Evolutionary conservation across 1,140 invertebrate genomes (phyloP).

Genomic region (Hyposmocoma kahamanoa): DNA sequence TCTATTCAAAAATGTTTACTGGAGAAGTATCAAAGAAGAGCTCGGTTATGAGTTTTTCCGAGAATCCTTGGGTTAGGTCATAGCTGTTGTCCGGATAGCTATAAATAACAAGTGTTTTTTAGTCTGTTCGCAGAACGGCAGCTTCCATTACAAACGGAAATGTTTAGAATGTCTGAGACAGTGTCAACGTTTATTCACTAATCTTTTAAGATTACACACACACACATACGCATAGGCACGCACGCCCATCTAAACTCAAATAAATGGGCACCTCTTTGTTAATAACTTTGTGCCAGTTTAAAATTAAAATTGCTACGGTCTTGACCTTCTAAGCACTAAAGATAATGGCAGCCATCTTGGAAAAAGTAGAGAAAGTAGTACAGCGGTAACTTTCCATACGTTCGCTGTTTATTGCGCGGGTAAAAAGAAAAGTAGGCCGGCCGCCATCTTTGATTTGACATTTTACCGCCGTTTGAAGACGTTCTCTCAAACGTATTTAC

Average conservation of each 20-base stretch:
- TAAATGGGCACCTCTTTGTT: neutral
- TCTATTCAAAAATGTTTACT: too few relatives aligned
- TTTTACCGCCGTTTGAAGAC: slow-evolving; percentile 28
- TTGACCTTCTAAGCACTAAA: slow-evolving; percentile 56
- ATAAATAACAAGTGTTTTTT: neutral
- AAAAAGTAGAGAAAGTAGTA: slow-evolving; percentile 74
- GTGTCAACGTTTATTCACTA: too few relatives aligned
- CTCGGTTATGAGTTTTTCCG: too few relatives aligned
- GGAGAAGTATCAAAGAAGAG: too few relatives aligned
- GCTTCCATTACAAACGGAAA: too few relatives aligned
- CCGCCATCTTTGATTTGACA: slow-evolving; percentile 64
- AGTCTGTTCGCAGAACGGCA: neutral
- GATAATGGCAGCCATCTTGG: slow-evolving; percentile 62
- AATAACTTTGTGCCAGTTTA: neutral
- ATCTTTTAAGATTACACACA: too few relatives aligned
- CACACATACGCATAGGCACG: too few relatives aligned
- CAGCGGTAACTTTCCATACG: slow-evolving; percentile 70
- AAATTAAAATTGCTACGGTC: slow-evolving; percentile 16
- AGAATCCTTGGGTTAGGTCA: neutral
- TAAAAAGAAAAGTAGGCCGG: slow-evolving; percentile 66
- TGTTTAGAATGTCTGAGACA: too few relatives aligned
- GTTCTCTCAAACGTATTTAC: too few relatives aligned
- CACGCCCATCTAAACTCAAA: too few relatives aligned
- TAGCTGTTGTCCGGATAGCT: neutral
- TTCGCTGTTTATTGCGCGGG: slow-evolving; percentile 52